Evolutionary conservation across 2,888 invertebrate genomes (phyloP).

Genomic region (Lamellibrachia columna): DNA sequence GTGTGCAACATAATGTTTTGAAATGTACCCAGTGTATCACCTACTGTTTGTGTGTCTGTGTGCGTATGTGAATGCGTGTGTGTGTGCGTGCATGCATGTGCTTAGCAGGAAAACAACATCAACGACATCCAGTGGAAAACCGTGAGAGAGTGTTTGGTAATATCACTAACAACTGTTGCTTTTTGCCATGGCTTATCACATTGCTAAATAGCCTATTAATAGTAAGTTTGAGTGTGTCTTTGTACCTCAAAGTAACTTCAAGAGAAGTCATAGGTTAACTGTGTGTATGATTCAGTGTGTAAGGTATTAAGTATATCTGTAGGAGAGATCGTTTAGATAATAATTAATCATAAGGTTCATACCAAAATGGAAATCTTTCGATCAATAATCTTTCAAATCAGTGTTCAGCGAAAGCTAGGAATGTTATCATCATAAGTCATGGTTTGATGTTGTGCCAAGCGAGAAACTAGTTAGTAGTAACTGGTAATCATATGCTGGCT

Average conservation of each 20-base stretch:
- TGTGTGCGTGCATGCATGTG: no score
- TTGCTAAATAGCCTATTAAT: constrained; percentile 4
- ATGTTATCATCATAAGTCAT: background rate
- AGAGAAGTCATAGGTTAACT: background rate
- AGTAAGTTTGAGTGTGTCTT: background rate
- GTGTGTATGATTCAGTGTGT: background rate
- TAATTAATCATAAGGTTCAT: background rate
- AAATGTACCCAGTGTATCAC: no score
- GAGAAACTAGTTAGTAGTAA: background rate
- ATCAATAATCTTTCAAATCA: constrained; percentile 2
- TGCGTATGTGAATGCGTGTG: no score
- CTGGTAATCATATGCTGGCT: background rate
- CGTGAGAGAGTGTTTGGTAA: background rate
- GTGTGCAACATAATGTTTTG: no score
- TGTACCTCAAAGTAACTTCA: background rate
- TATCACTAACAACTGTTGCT: background rate
- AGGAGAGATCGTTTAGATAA: background rate
- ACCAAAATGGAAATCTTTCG: background rate
- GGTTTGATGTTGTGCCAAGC: constrained; percentile 6
- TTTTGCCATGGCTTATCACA: background rate
- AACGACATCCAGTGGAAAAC: background rate
- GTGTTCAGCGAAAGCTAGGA: background rate
- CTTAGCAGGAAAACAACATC: background rate
- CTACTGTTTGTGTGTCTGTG: no score
- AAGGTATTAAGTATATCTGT: background rate